Evolutionary conservation across 1,140 invertebrate species (phyloP), one percentile per base, ranked within the genome.

Genomic region (Holcopasites calliopsidis): DNA sequence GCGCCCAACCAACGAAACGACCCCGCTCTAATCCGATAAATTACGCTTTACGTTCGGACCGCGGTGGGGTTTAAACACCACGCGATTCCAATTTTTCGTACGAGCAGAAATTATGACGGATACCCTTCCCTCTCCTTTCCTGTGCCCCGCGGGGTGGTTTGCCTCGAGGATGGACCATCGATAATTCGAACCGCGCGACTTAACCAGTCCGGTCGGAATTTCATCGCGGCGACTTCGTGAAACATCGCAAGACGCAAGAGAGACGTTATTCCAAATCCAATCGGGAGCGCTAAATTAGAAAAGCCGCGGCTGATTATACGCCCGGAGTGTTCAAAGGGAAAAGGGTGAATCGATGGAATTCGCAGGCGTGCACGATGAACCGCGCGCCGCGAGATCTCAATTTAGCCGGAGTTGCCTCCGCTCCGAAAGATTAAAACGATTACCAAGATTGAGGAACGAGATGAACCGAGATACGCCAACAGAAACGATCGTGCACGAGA

Each of bases 351-450:
- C 78, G 66, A 66, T 71, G 60, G 49, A 50, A 52, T 33, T 47
- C 33, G 69, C 31, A 54, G 38, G 11, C 10, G 7, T 7, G 21
- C 3, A 28, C 28, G 44, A 35, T 13, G 13, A 26, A 38, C 31
- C 28, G 13, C 44, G 47, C 33, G 57, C 44, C 31, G 78, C 65
- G 73, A 80, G 72, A 80, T 70, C 78, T 80, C 79, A 82, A 82
- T 82, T 82, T 82, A 65, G 52, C 35, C 47, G 50, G 11, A 33
- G 58, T 50, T 54, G 28, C 70, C 57, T 70, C 52, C 65, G 38
- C 55, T 7, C 7, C 49, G 50, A 83, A 44, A 72, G 76, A 82
- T 83, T 83, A 79, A 83, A 83, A 83, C 80, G 80, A 83, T 83
- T 83, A 83, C 80, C 70, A 65, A 79, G 76, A 83, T 83, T 76